Base-by-base conservation (phyloP, 23 tunicate species). In the Trididemnum clinides region DNA sequence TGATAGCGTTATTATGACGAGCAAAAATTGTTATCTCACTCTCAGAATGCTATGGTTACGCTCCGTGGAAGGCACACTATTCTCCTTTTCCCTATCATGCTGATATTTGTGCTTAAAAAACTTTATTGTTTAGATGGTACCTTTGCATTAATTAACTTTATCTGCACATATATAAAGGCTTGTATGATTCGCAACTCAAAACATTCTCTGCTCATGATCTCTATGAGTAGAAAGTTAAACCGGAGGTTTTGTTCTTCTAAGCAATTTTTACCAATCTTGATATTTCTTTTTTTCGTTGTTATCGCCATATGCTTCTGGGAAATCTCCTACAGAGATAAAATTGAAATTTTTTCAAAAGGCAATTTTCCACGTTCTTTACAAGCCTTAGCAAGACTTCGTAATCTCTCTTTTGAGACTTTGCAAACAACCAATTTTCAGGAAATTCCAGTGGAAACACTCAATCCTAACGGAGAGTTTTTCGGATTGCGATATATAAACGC, bases 401-500 rank as follows among this genome's bases (percentile, higher is more conserved):
- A n/a, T n/a, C n/a, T n/a, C 22, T 3, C 23, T 59, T 66, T 66
- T 66, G 12, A 66, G 31, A 28, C 75, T 3, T 5, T 66, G 10
- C 37, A 66, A 66, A 32, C 7, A 31, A 37, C 31, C 6, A 37
- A 66, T 4, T 66, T 66, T 66, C 6, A 66, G 2, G n/a, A 66
- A 5, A 22, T 78, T 2, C 83, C 83, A 5, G 20, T 2, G 19
- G 83, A 78, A 78, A 28, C 83, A 2, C 19, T 51, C 19, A 27
- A 78, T 78, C 66, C 83, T 28, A 51, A 78, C 3, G 23, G 37
- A 4, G 39, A 51, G 39, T 78, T 50, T 78, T 78, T 51, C 51
- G 38, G 83, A 27, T 7, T 51, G 65, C 51, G 4, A 2, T 78
- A 78, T 37, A 78, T 51, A 78, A 23, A 78, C 66, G 51, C 83